These are phyloP conservation scores for Kryptopterus vitreolus DNA, from an alignment of 2,797 vertebrate species.

Conservation along the genomic window DNA sequence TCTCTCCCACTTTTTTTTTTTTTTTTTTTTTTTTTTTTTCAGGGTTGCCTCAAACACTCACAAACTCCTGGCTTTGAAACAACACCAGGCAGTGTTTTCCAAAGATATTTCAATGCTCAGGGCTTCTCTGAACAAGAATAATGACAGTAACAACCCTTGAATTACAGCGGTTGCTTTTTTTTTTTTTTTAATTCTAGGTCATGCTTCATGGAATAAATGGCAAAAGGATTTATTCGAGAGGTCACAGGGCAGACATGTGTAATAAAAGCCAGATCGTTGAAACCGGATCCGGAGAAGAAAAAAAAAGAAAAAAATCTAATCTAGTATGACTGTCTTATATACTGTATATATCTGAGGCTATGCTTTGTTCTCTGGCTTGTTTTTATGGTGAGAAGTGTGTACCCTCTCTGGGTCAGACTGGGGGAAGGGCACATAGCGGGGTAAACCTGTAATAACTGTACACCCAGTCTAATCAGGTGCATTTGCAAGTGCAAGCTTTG, in stretches of 20 bases:
- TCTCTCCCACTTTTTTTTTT: constrained; percentile 52
- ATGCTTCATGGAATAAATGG: not conserved
- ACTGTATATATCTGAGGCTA: constrained; percentile 5
- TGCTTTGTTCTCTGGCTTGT: constrained; percentile 36
- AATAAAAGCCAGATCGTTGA: not conserved
- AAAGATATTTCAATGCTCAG: constrained; percentile 21
- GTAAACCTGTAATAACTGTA: constrained; percentile 41
- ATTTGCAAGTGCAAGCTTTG: constrained; percentile 24
- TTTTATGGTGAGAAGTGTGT: constrained; percentile 32
- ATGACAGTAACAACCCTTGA: constrained; percentile 24
- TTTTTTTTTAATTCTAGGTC: constrained; percentile 17
- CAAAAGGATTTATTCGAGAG: not conserved
- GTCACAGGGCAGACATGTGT: not conserved
- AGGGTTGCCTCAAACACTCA: constrained; percentile 52
- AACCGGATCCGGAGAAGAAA: not conserved
- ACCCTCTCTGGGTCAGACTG: constrained; percentile 44
- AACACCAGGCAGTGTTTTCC: constrained; percentile 60
- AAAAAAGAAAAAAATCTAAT: not conserved
- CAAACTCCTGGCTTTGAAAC: constrained; percentile 54
- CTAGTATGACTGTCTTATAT: not conserved
- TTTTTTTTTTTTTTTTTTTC: too few relatives aligned
- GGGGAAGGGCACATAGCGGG: constrained; percentile 31
- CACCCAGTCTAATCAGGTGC: constrained; percentile 17
- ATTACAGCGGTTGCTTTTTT: constrained; percentile 18
- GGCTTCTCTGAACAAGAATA: not conserved